A percentile compares a stretch with the other conserved stretches of the same genome.
Evolutionary conservation across 2,888 invertebrate genomes (phyloP).

Genomic region (Xestoiulus laeticollis): DNA sequence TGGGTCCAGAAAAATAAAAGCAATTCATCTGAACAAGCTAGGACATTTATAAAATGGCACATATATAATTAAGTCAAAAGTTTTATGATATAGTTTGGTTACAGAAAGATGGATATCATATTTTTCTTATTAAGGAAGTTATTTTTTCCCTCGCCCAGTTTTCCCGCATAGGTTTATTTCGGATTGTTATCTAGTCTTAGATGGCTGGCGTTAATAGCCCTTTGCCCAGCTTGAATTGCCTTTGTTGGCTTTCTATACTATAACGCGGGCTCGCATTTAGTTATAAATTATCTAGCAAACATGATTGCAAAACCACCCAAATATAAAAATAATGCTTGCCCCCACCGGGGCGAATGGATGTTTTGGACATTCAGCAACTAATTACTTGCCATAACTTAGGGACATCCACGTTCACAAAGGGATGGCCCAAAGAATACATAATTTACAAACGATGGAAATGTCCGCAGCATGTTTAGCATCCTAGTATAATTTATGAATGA

Average conservation of each 20-base stretch:
- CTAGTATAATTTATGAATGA: constrained; percentile 23
- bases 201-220: constrained; percentile 20
- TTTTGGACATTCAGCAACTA: background rate
- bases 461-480: background rate
- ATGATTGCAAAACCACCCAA: background rate
- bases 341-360: background rate
- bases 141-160: background rate
- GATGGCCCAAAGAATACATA: background rate
- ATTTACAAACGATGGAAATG: background rate
- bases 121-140: constrained; percentile 2
- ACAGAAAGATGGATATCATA: background rate
- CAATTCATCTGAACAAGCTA: background rate
- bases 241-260: background rate
- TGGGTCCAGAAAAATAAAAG: too few relatives aligned
- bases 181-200: background rate
- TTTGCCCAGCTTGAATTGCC: background rate
- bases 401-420: background rate
- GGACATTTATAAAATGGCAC: background rate
- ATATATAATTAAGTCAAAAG: background rate
- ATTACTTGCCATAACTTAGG: constrained; percentile 5
- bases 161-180: background rate
- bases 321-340: constrained; percentile 20
- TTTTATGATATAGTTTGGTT: background rate
- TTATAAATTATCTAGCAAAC: background rate
- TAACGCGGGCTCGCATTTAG: background rate